These are phyloP conservation scores for Enteromius viviparus DNA, from an alignment of 2,797 vertebrate genomes.

Conservation along the genomic window DNA sequence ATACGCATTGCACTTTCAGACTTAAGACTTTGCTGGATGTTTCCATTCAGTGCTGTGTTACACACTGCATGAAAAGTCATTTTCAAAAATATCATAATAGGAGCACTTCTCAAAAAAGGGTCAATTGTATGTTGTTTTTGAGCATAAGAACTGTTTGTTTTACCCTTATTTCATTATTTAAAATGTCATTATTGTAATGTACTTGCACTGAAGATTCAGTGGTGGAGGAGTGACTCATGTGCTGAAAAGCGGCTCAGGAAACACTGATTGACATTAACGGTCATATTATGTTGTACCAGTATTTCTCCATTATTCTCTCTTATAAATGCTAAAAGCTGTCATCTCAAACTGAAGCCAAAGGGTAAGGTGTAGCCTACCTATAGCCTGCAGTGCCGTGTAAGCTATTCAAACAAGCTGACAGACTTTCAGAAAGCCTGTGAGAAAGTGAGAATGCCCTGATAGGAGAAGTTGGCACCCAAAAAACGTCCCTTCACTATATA, in stretches of 20 bases:
- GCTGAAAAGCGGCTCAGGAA: not conserved
- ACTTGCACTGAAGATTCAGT: not conserved
- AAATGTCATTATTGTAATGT: not conserved
- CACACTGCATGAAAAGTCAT: too few relatives aligned
- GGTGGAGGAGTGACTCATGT: not conserved
- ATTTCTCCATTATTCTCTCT: not conserved
- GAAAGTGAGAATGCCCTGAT: conserved; percentile 15
- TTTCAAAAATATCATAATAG: too few relatives aligned
- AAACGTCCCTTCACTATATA: conserved; percentile 17
- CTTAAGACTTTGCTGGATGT: too few relatives aligned
- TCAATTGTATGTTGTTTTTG: not conserved
- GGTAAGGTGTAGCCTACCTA: not conserved
- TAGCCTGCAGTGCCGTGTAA: not conserved
- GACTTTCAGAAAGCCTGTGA: conserved; percentile 14
- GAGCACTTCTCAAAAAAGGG: not conserved
- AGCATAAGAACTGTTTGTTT: not conserved
- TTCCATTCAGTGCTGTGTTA: too few relatives aligned
- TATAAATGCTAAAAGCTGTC: conserved; percentile 1
- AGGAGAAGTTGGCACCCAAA: conserved; percentile 14
- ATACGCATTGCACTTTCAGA: too few relatives aligned
- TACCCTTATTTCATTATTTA: not conserved
- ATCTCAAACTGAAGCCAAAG: conserved; percentile 20
- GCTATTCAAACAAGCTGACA: conserved; percentile 2
- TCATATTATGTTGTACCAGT: not conserved
- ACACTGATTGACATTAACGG: not conserved